Conservation (phyloP, 2,113 vertebrate genomes). For the Elanus axillaris region DNA sequence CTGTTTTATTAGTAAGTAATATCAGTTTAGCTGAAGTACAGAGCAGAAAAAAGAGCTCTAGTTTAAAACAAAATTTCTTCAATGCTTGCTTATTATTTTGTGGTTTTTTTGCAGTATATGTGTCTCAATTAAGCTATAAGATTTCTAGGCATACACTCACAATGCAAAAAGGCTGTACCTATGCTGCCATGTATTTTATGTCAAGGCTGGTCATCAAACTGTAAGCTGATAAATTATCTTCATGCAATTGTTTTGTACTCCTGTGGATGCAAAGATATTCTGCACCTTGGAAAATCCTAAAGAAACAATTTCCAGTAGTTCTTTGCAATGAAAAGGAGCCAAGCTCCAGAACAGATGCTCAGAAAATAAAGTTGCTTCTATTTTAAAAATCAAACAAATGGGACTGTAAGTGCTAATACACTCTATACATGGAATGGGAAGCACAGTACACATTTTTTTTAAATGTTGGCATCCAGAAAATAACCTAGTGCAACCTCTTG, state of each 20-base stretch:
- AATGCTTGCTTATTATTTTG: background rate
- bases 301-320: background rate
- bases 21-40: background rate
- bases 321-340: background rate
- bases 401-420: background rate
- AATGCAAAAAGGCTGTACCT: background rate
- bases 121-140: background rate
- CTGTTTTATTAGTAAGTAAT: background rate
- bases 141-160: background rate
- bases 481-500: background rate
- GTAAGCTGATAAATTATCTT: background rate
- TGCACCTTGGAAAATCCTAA: background rate
- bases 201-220: background rate
- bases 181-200: background rate
- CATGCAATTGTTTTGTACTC: background rate
- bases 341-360: background rate
- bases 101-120: background rate
- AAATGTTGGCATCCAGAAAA: background rate
- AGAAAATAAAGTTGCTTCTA: background rate
- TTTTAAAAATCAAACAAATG: background rate
- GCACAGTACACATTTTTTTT: background rate
- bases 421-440: background rate
- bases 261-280: background rate
- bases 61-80: background rate
- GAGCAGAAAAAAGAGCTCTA: background rate